Evolutionary conservation across 1,140 invertebrate species (phyloP).

Genomic region (Palaemon carinicauda): DNA sequence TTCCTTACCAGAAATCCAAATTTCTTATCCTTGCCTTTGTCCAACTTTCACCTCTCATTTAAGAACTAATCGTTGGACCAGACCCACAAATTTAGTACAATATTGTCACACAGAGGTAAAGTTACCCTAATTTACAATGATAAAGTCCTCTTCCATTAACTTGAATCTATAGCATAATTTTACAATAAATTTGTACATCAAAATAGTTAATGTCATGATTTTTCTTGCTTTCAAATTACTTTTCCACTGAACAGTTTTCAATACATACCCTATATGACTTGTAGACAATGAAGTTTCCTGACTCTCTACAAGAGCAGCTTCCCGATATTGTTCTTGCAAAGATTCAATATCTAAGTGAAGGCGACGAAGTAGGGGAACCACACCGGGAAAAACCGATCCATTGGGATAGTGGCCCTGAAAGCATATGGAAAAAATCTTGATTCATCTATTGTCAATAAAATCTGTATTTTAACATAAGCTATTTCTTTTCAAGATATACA

Average conservation of each 20-base stretch:
- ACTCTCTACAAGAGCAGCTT: conserved; percentile 35
- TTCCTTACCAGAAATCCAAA: no score
- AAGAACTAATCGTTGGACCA: no score
- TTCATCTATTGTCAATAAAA: not conserved
- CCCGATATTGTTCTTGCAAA: conserved; percentile 18
- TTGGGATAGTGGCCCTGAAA: conserved; percentile 41
- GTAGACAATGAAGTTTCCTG: conserved; percentile 26
- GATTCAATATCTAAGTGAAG: conserved; percentile 42
- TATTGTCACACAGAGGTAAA: no score
- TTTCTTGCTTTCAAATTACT: not conserved
- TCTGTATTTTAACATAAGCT: not conserved
- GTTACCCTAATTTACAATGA: no score
- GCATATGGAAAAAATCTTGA: not conserved
- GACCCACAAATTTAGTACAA: no score
- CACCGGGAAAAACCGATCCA: conserved; percentile 42
- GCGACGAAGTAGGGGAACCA: conserved; percentile 29
- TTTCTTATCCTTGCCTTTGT: no score
- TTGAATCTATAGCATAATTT: no score
- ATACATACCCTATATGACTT: conserved; percentile 22
- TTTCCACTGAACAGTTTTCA: not conserved
- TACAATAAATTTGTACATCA: no score
- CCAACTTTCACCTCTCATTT: no score
- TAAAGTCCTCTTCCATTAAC: no score
- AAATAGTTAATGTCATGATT: not conserved
- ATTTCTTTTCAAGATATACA: no score